phyloP scores from a whole-genome alignment of 2,113 vertebrate genomes.

The Hirundichthys speculiger region DNA sequence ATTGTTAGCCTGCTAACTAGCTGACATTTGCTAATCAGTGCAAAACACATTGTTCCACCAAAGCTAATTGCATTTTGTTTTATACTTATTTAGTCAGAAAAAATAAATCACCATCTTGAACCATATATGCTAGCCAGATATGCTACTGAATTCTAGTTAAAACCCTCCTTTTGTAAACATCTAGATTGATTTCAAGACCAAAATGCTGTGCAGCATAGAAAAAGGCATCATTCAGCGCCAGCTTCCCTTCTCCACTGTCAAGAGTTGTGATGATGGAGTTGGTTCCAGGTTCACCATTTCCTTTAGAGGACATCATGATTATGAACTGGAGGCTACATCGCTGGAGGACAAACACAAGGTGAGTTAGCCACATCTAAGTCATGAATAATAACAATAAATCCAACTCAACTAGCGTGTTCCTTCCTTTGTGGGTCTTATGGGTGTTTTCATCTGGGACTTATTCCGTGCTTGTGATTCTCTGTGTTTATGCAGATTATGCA shows the following conservation, averaged over 20 bases:
- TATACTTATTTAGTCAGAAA: too few species aligned
- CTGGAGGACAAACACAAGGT: conserved; percentile 82
- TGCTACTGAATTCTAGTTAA: too few species aligned
- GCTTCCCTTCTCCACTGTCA: conserved; percentile 80
- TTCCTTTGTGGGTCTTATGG: background rate
- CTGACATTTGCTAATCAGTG: too few species aligned
- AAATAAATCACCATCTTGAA: too few species aligned
- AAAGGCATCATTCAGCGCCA: conserved; percentile 84
- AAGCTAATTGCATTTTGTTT: too few species aligned
- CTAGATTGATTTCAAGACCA: conserved; percentile 83
- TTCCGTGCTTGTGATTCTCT: background rate
- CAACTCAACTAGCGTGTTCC: background rate
- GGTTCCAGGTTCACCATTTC: conserved; percentile 76
- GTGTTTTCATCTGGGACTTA: background rate
- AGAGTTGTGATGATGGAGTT: conserved; percentile 76
- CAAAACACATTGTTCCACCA: too few species aligned
- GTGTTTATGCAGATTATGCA: conserved; percentile 73
- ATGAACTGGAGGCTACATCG: conserved; percentile 81
- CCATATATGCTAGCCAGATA: too few species aligned
- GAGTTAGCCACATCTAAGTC: background rate
- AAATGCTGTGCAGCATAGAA: conserved; percentile 84
- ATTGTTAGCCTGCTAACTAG: too few species aligned
- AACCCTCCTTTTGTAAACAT: background rate
- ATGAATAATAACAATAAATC: too few species aligned
- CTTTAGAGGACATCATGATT: conserved; percentile 77